Evolutionary conservation across 2,888 invertebrate genomes (phyloP).

Genomic region (Rhogogaster chlorosoma): DNA sequence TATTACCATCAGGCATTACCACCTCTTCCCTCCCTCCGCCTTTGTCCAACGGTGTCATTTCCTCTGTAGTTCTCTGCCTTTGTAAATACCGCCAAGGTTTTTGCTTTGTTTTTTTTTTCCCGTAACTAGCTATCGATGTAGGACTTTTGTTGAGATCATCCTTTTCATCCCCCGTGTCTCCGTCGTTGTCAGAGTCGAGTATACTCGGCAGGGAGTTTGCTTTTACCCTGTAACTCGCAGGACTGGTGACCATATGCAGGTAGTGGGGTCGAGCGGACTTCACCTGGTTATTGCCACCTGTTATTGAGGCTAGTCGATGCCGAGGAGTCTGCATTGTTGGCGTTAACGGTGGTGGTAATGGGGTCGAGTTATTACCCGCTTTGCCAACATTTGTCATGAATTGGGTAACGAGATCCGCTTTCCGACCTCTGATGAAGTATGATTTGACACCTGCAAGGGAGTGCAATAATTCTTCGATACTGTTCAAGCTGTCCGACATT

Average conservation of each 20-base stretch:
- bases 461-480: not conserved
- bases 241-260: slow-evolving; percentile 74
- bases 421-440: slow-evolving; percentile 90
- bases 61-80: slow-evolving; percentile 74
- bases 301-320: slow-evolving; percentile 72
- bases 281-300: slow-evolving; percentile 70
- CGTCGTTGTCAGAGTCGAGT: slow-evolving; percentile 87
- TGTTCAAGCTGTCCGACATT: not conserved
- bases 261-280: slow-evolving; percentile 72
- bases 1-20: not conserved
- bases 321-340: slow-evolving; percentile 66
- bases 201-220: slow-evolving; percentile 92
- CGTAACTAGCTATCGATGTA: slow-evolving; percentile 80
- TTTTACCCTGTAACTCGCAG: slow-evolving; percentile 77
- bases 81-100: slow-evolving; percentile 75
- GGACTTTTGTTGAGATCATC: slow-evolving; percentile 83
- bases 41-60: slow-evolving; percentile 72
- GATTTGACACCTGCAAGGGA: slow-evolving; percentile 87
- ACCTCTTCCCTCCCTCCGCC: not conserved
- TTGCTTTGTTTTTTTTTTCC: slow-evolving; percentile 68
- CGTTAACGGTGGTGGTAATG: slow-evolving; percentile 73
- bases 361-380: slow-evolving; percentile 43
- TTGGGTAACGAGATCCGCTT: slow-evolving; percentile 78
- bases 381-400: slow-evolving; percentile 65
- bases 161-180: slow-evolving; percentile 79